Conservation (phyloP, 2,888 invertebrate genomes). For the Argyra leucocephala region DNA sequence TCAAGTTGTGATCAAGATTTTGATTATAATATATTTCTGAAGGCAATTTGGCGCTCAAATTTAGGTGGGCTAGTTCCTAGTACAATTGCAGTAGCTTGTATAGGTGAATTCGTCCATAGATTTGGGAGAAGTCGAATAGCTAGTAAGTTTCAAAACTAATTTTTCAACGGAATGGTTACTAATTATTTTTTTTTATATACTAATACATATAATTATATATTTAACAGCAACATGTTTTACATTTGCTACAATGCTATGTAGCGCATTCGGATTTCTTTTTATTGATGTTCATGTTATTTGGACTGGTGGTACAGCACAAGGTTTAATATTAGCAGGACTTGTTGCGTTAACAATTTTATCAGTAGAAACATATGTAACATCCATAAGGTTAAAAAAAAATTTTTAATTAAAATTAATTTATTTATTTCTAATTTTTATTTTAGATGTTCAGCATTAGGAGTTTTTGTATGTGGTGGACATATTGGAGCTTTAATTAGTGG, state of each 20-base stretch:
- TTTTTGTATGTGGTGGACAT: slow-evolving; percentile 23
- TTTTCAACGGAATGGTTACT: no score
- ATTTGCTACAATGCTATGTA: slow-evolving; percentile 24
- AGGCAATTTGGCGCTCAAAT: slow-evolving; percentile 24
- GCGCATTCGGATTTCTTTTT: slow-evolving; percentile 24
- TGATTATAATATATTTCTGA: slow-evolving; percentile 26
- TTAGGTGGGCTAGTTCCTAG: slow-evolving; percentile 24
- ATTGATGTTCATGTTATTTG: slow-evolving; percentile 24
- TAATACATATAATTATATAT: slow-evolving; percentile 13
- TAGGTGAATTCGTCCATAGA: slow-evolving; percentile 23
- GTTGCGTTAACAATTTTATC: slow-evolving; percentile 24
- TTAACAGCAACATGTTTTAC: slow-evolving; percentile 23
- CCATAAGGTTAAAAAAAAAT: slow-evolving; percentile 21
- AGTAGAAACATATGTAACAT: slow-evolving; percentile 25
- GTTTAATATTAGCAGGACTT: slow-evolving; percentile 24
- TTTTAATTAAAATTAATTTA: slow-evolving; percentile 8
- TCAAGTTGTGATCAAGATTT: slow-evolving; percentile 42
- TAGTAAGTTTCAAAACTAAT: slow-evolving; percentile 20
- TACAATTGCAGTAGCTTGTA: slow-evolving; percentile 20
- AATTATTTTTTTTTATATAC: background rate
- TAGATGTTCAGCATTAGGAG: slow-evolving; percentile 27
- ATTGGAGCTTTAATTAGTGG: slow-evolving; percentile 24
- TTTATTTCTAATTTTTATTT: background rate
- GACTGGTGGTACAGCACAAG: slow-evolving; percentile 27
- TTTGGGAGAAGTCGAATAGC: slow-evolving; percentile 26